Conservation (phyloP, 2,113 vertebrate genomes). For the Echinops telfairi region DNA sequence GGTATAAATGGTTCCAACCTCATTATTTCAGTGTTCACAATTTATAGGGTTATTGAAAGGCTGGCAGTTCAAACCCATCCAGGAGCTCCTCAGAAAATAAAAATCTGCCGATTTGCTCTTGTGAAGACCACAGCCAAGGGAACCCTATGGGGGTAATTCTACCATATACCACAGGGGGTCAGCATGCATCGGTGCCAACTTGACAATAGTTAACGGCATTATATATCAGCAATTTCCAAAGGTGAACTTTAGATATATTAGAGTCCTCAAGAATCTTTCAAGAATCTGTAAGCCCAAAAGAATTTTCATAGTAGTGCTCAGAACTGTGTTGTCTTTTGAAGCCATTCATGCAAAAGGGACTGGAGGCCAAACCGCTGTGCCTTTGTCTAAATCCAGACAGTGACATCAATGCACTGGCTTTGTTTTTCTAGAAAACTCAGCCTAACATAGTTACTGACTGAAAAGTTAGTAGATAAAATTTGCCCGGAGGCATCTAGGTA, state of each 20-base stretch:
- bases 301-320: not conserved
- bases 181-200: not conserved
- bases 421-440: no score
- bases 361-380: fast-evolving
- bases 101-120: not conserved
- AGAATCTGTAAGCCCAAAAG: not conserved
- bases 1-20: not conserved
- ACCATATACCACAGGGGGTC: not conserved
- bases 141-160: not conserved
- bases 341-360: not conserved
- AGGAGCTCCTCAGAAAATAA: not conserved
- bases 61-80: not conserved
- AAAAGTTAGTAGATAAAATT: no score
- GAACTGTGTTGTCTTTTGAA: not conserved
- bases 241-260: not conserved
- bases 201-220: not conserved
- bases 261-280: not conserved
- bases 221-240: not conserved
- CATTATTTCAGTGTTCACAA: not conserved
- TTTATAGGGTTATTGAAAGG: not conserved
- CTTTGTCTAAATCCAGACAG: no score
- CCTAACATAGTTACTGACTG: no score
- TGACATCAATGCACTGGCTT: no score
- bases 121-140: not conserved
- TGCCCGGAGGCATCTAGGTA: no score